Base-by-base conservation (phyloP, 1,140 invertebrate genomes). In the Steinernema khuongi region DNA sequence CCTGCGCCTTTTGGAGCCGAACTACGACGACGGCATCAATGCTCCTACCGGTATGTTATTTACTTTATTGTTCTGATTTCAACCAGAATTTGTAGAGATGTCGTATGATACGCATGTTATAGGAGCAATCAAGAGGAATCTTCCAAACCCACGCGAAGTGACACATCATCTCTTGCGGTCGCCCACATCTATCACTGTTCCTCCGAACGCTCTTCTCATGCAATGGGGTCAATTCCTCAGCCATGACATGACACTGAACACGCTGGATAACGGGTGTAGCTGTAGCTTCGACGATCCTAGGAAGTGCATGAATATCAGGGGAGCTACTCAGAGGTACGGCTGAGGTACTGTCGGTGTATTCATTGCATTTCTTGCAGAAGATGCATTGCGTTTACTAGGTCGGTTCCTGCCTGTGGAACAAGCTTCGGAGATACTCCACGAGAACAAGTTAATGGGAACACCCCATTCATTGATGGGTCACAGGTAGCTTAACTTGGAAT, bases 1-100 rank as follows among this genome's bases (percentile, higher is more conserved):
- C 80, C 85, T 90, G 22, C 86, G 96, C 78, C 87, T 96, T 18
- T 86, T 94, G 0, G 90, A 90, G 75, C 91, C 95, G 0, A 90
- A 92, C 67, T 99, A 99, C 86, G 96, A 97, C 88, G 96, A 99
- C 85, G 94, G 94, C 28, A 94, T 98, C 81, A 94, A 92, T 79
- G 90, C 91, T 67, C 95, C 95, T 68, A 66, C 74, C 17, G 67
- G 77, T 77, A 31, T 71, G 74, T 77, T 7, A 22, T n/a, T n/a
- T n/a, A n/a, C n/a, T n/a, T n/a, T n/a, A 41, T 41, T 11, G n/a
- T n/a, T 11, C n/a, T 11, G 36, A n/a, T n/a, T 41, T 11, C 7
- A 41, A 41, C n/a, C 36, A 41, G 36, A 60, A 14, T n/a, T 14
- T 60, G 26, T 60, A 60, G 22, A 60, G 26, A 60, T 22, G 19